These are phyloP conservation scores for Seira musarum DNA, from an alignment of 2,888 invertebrate genomes.

Conservation along the genomic window DNA sequence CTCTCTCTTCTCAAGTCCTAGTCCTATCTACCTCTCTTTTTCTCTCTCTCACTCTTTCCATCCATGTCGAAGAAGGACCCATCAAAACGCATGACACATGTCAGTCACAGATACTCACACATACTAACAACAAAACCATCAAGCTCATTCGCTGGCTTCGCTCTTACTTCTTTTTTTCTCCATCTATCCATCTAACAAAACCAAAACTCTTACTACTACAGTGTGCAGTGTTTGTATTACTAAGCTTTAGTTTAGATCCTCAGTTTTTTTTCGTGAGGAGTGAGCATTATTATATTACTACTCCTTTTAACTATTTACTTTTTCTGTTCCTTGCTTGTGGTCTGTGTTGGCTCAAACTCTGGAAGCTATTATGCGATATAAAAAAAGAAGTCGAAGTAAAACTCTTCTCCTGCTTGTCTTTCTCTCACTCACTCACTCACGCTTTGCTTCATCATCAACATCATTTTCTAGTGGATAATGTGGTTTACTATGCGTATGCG, in stretches of 20 bases:
- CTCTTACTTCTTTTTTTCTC: constrained; percentile 11
- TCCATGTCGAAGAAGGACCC: constrained; percentile 59
- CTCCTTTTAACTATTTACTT: constrained; percentile 15
- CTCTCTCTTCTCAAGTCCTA: neutral
- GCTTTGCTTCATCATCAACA: constrained; percentile 48
- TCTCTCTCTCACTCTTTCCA: constrained; percentile 34
- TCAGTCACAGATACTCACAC: constrained; percentile 69
- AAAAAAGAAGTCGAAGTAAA: no score
- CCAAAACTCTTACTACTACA: no score
- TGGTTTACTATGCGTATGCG: no score
- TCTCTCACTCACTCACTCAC: constrained; percentile 25
- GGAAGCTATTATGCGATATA: no score
- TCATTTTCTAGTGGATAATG: constrained; percentile 10
- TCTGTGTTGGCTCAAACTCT: no score
- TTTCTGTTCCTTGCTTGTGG: constrained; percentile 1
- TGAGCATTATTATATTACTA: constrained; percentile 26
- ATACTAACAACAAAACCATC: constrained; percentile 58
- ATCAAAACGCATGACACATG: constrained; percentile 68
- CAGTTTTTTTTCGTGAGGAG: no score
- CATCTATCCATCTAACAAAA: no score
- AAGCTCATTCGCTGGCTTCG: constrained; percentile 25
- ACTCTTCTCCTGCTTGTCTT: constrained; percentile 14
- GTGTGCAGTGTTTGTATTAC: no score
- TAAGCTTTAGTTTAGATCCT: no score
- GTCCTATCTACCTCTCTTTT: neutral